Evolutionary conservation across 53 echinoderm and acorn worm genomes (phyloP).

Genomic region (Holothuria leucospilota): DNA sequence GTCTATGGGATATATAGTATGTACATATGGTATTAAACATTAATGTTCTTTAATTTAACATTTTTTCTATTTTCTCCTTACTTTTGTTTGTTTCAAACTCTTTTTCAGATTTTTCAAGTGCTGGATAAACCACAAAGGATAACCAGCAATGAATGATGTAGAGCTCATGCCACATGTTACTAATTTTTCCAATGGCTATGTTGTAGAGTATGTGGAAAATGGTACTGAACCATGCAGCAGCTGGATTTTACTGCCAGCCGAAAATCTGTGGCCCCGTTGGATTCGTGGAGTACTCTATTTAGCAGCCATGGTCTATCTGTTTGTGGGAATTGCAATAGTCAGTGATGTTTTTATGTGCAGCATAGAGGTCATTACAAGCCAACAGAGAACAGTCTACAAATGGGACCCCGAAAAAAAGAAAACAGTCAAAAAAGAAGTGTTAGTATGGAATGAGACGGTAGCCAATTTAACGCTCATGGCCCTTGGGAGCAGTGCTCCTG

Average conservation of each 20-base stretch:
- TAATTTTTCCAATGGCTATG: slow-evolving; percentile 75
- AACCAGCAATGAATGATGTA: too few species aligned
- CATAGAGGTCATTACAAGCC: slow-evolving; percentile 96
- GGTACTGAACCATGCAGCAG: slow-evolving; percentile 63
- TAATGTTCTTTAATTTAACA: too few species aligned
- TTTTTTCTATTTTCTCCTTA: too few species aligned
- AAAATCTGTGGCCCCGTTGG: slow-evolving; percentile 91
- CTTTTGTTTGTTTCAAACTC: too few species aligned
- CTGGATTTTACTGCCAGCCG: slow-evolving; percentile 92
- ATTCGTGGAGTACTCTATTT: slow-evolving; percentile 80
- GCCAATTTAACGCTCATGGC: slow-evolving; percentile 98
- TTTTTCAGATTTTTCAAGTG: too few species aligned
- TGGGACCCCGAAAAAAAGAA: slow-evolving; percentile 85
- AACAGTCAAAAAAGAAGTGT: slow-evolving; percentile 86
- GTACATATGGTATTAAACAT: too few species aligned
- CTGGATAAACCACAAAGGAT: too few species aligned
- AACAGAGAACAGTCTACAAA: slow-evolving; percentile 79
- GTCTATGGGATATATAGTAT: too few species aligned
- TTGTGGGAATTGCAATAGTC: slow-evolving; percentile 93
- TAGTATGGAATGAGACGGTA: slow-evolving; percentile 96
- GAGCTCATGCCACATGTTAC: not conserved
- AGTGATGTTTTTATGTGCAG: slow-evolving; percentile 99
- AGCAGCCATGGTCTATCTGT: slow-evolving; percentile 82
- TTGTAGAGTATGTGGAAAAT: slow-evolving; percentile 64
- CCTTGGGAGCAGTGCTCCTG: slow-evolving; percentile 96